phyloP scores from a whole-genome alignment of 1,140 invertebrate species.

The Drosophila arawakana region DNA sequence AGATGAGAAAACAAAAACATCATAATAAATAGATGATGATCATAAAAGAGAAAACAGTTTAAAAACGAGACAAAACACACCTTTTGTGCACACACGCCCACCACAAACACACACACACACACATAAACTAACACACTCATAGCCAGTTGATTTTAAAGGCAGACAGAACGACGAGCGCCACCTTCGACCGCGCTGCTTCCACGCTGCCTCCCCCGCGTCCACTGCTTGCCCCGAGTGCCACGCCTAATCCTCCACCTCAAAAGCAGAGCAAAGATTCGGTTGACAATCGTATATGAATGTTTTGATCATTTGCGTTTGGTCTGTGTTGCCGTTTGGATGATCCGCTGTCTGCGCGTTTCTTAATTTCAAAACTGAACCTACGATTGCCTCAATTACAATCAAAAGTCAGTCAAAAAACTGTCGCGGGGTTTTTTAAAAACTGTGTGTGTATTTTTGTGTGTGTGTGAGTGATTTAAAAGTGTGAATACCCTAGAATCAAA shows the following conservation, averaged over 20 bases:
- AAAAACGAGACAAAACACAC: conserved; percentile 28
- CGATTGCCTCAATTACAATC: conserved; percentile 1
- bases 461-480: not conserved
- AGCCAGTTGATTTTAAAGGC: not conserved
- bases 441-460: not conserved
- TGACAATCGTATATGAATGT: conserved; percentile 39
- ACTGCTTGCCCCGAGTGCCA: not conserved
- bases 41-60: conserved; percentile 12
- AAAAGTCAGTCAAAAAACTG: conserved; percentile 13
- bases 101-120: conserved; percentile 5
- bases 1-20: conserved; percentile 20
- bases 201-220: not conserved
- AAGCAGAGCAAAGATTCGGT: conserved; percentile 31
- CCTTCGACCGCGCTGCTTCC: not conserved
- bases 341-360: conserved; percentile 33
- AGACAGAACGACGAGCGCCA: conserved; percentile 17
- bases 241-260: not conserved
- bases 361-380: conserved; percentile 5
- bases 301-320: conserved; percentile 58
- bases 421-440: conserved; percentile 3
- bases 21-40: conserved; percentile 4
- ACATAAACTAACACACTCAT: not conserved
- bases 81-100: conserved; percentile 5
- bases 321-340: conserved; percentile 41
- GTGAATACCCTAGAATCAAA: conserved; percentile 37